Base-by-base conservation (phyloP, 1,140 invertebrate species). In the Phocides pigmalion region DNA sequence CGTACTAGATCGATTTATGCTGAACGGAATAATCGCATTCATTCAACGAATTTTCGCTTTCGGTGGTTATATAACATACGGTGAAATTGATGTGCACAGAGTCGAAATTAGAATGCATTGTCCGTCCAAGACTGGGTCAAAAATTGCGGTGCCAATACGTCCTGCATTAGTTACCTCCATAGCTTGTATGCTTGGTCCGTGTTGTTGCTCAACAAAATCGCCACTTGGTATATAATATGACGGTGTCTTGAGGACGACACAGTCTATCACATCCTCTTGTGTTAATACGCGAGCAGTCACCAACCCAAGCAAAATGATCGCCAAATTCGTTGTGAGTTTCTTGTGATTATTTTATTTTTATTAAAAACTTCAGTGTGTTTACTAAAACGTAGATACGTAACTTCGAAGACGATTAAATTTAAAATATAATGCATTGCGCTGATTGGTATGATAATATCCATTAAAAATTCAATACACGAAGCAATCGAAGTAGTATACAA, bases 321-420 rank as follows among this genome's bases (percentile, higher is more conserved):
- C 90, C 88, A 93, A 93, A 88, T 92, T 90, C 82, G 68, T 93
- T 80, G 93, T 93, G 79, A 93, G 93, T 93, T 16, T 51, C 25
- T 28, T 3, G 25, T 28, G n/a, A n/a, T 6, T 28, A 4, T 25
- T 5, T 4, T 14, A 49, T n/a, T n/a, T n/a, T n/a, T n/a, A n/a
- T n/a, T n/a, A n/a, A n/a, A n/a, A n/a, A n/a, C n/a, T n/a, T n/a
- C n/a, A n/a, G n/a, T n/a, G n/a, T n/a, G n/a, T n/a, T n/a, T n/a
- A n/a, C n/a, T n/a, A n/a, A n/a, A n/a, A n/a, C n/a, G n/a, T n/a
- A n/a, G n/a, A n/a, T n/a, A n/a, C n/a, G n/a, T n/a, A n/a, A n/a
- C n/a, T n/a, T n/a, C n/a, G n/a, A n/a, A n/a, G n/a, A n/a, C n/a
- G n/a, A n/a, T n/a, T n/a, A n/a, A n/a, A n/a, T n/a, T n/a, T n/a